Percentiles rank a stretch among this genome's conserved stretches.
These are phyloP conservation scores for Melanotaenia nigrans DNA, from an alignment of 2,797 vertebrate genomes.

Conservation along the genomic window DNA sequence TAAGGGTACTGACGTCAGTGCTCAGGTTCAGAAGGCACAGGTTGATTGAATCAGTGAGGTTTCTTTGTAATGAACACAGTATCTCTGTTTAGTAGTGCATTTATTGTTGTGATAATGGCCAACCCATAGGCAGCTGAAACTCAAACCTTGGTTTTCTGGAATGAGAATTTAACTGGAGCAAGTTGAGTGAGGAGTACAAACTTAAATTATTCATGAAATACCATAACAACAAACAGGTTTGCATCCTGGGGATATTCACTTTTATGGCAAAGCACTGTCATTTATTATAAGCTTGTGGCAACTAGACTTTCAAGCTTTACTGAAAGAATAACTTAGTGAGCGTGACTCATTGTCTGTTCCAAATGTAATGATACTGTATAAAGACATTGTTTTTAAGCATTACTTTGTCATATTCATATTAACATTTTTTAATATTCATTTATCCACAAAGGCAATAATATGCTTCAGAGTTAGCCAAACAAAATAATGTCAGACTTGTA, in stretches of 20 bases:
- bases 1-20: conserved; percentile 56
- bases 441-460: background rate
- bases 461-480: background rate
- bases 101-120: conserved; percentile 38
- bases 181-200: background rate
- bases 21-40: conserved; percentile 35
- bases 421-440: background rate
- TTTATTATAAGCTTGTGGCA: background rate
- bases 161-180: conserved; percentile 31
- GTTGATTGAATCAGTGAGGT: conserved; percentile 41
- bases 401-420: too few relatives aligned
- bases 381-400: background rate
- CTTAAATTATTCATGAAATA: conserved; percentile 19
- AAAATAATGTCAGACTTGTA: background rate
- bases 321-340: conserved; percentile 3
- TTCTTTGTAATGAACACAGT: conserved; percentile 20
- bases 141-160: conserved; percentile 19
- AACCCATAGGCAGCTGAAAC: conserved; percentile 21
- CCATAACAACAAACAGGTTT: conserved; percentile 26
- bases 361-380: background rate
- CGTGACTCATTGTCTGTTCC: conserved; percentile 4
- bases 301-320: conserved; percentile 6
- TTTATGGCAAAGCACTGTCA: background rate
- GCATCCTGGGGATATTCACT: conserved; percentile 1
- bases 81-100: conserved; percentile 3